Evolutionary conservation across 2,888 invertebrate species (phyloP).

Genomic region (Tridacna crocea): DNA sequence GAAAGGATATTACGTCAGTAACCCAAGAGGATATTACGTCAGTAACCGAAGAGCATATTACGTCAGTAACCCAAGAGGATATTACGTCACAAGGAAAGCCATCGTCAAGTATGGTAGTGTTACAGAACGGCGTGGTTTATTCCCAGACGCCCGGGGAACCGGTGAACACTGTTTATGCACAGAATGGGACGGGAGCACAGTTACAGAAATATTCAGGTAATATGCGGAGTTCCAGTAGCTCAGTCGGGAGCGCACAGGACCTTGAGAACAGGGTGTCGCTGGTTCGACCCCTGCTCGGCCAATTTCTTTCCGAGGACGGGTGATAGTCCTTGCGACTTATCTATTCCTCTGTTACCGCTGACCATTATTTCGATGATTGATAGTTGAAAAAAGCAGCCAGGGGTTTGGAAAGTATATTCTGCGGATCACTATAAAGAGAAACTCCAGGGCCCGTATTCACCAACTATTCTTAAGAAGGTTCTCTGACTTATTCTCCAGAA

Average conservation of each 20-base stretch:
- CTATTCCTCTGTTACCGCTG: too few relatives aligned
- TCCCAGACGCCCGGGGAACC: not conserved
- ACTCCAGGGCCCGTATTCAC: too few relatives aligned
- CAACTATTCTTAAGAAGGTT: too few relatives aligned
- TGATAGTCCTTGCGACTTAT: not conserved
- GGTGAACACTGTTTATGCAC: not conserved
- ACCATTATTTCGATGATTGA: too few relatives aligned
- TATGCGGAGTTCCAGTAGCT: not conserved
- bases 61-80: not conserved
- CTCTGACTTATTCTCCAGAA: too few relatives aligned
- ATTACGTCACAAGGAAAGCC: not conserved
- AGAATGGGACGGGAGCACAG: constrained; percentile 3
- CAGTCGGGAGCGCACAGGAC: not conserved
- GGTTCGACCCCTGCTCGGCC: not conserved
- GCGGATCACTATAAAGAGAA: too few relatives aligned
- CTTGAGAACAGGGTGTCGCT: not conserved
- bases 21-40: not conserved
- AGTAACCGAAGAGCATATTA: not conserved
- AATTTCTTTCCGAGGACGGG: too few relatives aligned
- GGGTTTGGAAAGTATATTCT: too few relatives aligned
- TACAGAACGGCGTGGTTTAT: constrained; percentile 7
- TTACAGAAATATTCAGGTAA: constrained; percentile 24
- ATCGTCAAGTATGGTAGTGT: constrained; percentile 7
- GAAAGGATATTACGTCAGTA: too few relatives aligned
- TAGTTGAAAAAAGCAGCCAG: too few relatives aligned